Evolutionary conservation across 2,888 invertebrate species (phyloP).

Genomic region (Mellilla xanthometata): DNA sequence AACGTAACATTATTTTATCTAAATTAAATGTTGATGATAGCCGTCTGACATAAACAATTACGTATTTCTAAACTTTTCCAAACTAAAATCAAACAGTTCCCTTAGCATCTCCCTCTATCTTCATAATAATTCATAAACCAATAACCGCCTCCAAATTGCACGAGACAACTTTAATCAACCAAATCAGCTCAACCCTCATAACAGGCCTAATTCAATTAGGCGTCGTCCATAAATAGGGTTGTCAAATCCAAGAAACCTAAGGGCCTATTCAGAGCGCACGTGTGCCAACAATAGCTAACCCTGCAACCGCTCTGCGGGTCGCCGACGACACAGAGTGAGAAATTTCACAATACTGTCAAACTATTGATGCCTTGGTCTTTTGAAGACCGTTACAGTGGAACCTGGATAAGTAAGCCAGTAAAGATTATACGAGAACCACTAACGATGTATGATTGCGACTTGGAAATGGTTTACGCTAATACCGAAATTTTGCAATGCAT

Average conservation of each 20-base stretch:
- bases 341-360: slow-evolving; percentile 75
- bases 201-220: slow-evolving; percentile 73
- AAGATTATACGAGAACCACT: too few relatives aligned
- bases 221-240: slow-evolving; percentile 66
- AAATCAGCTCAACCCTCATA: slow-evolving; percentile 60
- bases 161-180: slow-evolving; percentile 32
- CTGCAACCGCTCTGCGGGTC: slow-evolving; percentile 68
- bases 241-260: slow-evolving; percentile 61
- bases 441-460: too few relatives aligned
- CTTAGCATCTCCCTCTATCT: slow-evolving; percentile 3
- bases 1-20: too few relatives aligned
- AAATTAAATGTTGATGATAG: too few relatives aligned
- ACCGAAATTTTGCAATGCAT: too few relatives aligned
- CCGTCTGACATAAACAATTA: too few relatives aligned
- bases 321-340: slow-evolving; percentile 62
- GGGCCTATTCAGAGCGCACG: slow-evolving; percentile 73
- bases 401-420: too few relatives aligned
- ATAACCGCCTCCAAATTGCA: slow-evolving; percentile 7
- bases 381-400: slow-evolving; percentile 26
- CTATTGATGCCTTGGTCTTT: slow-evolving; percentile 51
- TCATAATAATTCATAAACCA: too few relatives aligned
- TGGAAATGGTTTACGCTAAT: too few relatives aligned
- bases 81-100: too few relatives aligned
- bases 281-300: slow-evolving; percentile 69
- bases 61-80: too few relatives aligned